These are phyloP conservation scores for Ceriagrion tenellum DNA, from an alignment of 2,888 invertebrate genomes.

Conservation along the genomic window DNA sequence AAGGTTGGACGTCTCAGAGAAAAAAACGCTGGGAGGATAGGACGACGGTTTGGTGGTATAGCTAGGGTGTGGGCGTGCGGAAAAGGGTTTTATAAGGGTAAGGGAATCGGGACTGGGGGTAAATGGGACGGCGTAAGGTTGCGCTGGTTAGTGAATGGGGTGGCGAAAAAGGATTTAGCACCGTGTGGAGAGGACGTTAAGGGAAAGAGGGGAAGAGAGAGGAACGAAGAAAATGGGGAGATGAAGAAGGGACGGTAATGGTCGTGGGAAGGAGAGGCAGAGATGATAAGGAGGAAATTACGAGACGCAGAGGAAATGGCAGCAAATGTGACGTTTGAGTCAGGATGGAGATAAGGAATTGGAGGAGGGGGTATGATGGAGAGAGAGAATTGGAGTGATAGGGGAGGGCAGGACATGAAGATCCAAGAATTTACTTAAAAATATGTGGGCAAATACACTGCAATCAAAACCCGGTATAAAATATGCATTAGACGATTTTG, in stretches of 20 bases:
- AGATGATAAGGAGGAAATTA: slow-evolving; percentile 22
- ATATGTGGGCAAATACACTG: no score
- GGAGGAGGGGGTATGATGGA: not conserved
- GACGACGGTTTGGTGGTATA: not conserved
- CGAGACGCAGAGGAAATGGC: slow-evolving; percentile 30
- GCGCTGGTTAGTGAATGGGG: not conserved
- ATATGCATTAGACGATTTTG: no score
- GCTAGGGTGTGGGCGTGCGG: not conserved
- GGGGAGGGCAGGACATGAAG: not conserved
- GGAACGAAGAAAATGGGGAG: not conserved
- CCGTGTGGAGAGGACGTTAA: not conserved
- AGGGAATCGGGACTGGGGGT: not conserved
- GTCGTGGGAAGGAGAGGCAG: not conserved
- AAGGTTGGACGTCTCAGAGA: not conserved
- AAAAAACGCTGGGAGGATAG: not conserved
- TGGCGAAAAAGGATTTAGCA: slow-evolving; percentile 28
- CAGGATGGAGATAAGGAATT: not conserved
- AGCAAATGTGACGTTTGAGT: slow-evolving; percentile 20
- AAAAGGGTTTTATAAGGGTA: not conserved
- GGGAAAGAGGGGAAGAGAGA: not conserved
- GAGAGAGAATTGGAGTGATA: not conserved
- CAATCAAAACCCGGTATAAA: no score
- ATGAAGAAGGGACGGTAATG: not conserved
- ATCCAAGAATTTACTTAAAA: no score
- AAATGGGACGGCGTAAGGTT: slow-evolving; percentile 5